Conservation (phyloP, 2,888 invertebrate species). For the Cancer borealis region DNA sequence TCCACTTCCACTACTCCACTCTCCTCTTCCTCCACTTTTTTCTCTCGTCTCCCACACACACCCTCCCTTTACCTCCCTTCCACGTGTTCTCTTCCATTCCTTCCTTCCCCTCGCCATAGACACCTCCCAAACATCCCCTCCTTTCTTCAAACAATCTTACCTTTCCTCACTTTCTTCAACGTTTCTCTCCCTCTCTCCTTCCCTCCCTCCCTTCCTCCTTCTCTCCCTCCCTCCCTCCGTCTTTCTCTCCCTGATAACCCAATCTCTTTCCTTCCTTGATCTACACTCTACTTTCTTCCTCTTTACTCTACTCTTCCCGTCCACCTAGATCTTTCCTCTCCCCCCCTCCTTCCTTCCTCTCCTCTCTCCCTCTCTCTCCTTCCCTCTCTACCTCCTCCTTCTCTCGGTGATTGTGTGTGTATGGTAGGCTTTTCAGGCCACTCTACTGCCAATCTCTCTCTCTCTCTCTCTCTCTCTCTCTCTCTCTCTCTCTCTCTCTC, state of each 20-base stretch:
- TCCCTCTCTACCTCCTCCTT: not conserved
- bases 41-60: not conserved
- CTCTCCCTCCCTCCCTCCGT: not conserved
- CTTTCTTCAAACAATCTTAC: not conserved
- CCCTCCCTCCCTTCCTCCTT: not conserved
- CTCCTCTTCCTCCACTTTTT: not conserved
- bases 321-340: too few species aligned
- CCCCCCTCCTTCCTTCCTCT: not conserved
- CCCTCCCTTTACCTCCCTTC: not conserved
- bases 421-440: not conserved
- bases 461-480: constrained; percentile 18
- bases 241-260: not conserved
- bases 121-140: not conserved
- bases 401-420: not conserved
- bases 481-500: constrained; percentile 50
- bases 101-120: not conserved
- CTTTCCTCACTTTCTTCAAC: not conserved
- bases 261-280: not conserved
- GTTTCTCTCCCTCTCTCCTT: not conserved
- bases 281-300: not conserved
- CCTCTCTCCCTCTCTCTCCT: not conserved
- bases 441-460: constrained; percentile 6
- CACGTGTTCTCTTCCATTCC: not conserved
- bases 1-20: not conserved
- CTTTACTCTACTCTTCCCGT: not conserved